phyloP scores from a whole-genome alignment of 2,888 invertebrate species.

The Mythimna loreyi region DNA sequence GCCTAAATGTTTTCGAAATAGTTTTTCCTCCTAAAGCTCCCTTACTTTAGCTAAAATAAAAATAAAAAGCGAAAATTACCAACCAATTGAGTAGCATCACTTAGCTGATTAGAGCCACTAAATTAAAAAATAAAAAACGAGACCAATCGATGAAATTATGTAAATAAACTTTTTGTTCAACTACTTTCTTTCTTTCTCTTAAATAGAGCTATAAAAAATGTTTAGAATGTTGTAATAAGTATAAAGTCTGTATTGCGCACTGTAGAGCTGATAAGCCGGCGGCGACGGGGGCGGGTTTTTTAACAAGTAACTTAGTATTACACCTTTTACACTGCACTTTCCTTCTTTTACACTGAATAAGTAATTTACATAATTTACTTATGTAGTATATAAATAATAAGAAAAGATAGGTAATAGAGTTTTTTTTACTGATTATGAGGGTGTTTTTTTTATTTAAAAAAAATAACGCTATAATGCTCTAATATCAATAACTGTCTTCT shows the following conservation, averaged over 20 bases:
- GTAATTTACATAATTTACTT: too few relatives aligned
- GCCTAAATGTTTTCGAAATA: neutral
- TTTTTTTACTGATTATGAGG: too few relatives aligned
- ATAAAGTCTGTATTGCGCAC: neutral
- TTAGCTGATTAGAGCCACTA: constrained; percentile 18
- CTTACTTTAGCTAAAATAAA: neutral
- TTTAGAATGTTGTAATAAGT: neutral
- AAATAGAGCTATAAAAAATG: neutral
- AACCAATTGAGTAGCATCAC: constrained; percentile 10
- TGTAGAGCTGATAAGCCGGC: constrained; percentile 19
- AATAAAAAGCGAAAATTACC: constrained; percentile 17
- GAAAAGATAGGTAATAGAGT: too few relatives aligned
- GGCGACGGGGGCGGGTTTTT: constrained; percentile 11
- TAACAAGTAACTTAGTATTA: neutral
- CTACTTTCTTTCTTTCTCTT: constrained; percentile 8
- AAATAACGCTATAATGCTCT: too few relatives aligned
- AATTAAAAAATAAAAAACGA: constrained; percentile 17
- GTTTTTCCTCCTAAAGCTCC: neutral
- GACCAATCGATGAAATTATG: constrained; percentile 31
- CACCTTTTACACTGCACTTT: too few relatives aligned
- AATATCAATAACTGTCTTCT: too few relatives aligned
- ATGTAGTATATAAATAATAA: too few relatives aligned
- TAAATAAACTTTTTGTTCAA: constrained; percentile 22
- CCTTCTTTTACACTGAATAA: neutral
- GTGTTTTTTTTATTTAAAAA: too few relatives aligned